Percentiles rank a stretch among this genome's conserved stretches.
Evolutionary conservation across 2,888 invertebrate genomes (phyloP).

Genomic region (Rhagium mordax): DNA sequence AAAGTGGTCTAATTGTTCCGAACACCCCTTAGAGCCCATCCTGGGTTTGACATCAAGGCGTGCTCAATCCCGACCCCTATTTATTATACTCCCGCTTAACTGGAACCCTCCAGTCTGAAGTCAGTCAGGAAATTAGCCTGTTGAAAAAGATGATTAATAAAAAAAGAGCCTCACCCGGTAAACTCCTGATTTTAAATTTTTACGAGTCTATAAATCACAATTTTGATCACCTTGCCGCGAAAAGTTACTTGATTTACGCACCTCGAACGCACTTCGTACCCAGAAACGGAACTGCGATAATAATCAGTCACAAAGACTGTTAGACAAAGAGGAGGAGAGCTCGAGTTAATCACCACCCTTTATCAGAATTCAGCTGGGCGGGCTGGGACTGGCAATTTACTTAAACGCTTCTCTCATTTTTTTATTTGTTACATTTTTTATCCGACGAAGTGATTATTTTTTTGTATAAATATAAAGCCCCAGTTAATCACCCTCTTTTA

Average conservation of each 20-base stretch:
- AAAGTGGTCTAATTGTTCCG: too few relatives aligned
- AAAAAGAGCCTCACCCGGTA: neutral
- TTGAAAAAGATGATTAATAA: neutral
- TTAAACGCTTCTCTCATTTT: neutral
- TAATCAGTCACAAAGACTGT: neutral
- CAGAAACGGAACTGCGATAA: neutral
- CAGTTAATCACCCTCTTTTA: neutral
- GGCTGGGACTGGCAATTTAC: neutral
- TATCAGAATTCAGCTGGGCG: neutral
- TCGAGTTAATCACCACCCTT: neutral
- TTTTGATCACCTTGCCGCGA: neutral
- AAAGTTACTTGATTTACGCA: slow-evolving; percentile 3
- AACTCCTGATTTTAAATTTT: neutral
- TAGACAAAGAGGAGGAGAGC: neutral
- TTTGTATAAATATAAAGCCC: neutral
- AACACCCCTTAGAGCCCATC: too few relatives aligned
- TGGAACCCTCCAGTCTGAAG: neutral
- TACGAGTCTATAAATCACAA: neutral
- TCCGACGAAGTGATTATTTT: neutral
- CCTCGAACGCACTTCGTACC: neutral
- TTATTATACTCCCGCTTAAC: too few relatives aligned
- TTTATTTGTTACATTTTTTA: neutral
- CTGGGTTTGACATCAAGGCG: too few relatives aligned
- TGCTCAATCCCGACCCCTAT: too few relatives aligned
- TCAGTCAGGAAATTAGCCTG: neutral